These are phyloP conservation scores for Gobius niger DNA, from an alignment of 2,113 vertebrate genomes.

Conservation along the genomic window DNA sequence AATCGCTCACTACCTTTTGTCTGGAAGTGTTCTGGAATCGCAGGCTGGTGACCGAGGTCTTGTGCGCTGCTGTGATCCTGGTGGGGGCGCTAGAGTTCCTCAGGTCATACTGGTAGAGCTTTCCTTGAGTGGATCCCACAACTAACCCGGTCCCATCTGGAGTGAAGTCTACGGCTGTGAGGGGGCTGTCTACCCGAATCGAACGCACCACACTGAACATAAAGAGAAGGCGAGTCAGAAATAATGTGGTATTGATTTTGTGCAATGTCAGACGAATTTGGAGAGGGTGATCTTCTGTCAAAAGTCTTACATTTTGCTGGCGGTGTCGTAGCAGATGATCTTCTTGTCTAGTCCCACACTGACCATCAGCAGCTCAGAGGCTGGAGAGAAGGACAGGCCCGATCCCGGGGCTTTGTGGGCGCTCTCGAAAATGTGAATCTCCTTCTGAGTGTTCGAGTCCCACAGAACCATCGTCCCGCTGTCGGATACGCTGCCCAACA, in stretches of 20 bases:
- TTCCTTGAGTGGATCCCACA: slow-evolving; percentile 90
- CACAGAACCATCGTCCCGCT: slow-evolving; percentile 90
- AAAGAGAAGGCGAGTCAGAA: neutral
- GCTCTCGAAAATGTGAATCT: slow-evolving; percentile 85
- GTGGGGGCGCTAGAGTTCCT: slow-evolving; percentile 87
- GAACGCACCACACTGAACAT: slow-evolving; percentile 78
- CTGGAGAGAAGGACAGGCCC: slow-evolving; percentile 91
- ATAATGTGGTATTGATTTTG: neutral
- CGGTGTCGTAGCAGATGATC: slow-evolving; percentile 93
- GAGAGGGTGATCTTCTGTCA: no score
- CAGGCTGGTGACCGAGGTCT: slow-evolving; percentile 92
- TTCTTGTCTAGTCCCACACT: slow-evolving; percentile 96
- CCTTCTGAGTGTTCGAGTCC: slow-evolving; percentile 91
- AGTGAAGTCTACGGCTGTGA: slow-evolving; percentile 92
- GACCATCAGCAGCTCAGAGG: slow-evolving; percentile 90
- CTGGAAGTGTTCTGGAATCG: slow-evolving; percentile 82
- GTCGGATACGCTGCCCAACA: slow-evolving; percentile 91
- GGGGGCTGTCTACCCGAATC: slow-evolving; percentile 85
- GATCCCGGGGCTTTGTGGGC: slow-evolving; percentile 92
- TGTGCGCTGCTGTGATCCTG: slow-evolving; percentile 86
- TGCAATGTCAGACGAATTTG: no score
- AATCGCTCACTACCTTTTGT: slow-evolving; percentile 78
- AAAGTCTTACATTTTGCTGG: slow-evolving; percentile 89
- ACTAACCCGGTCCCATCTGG: slow-evolving; percentile 89
- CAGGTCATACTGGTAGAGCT: slow-evolving; percentile 92